Conservation (phyloP, 2,113 vertebrate species). For the Mastomys coucha region DNA sequence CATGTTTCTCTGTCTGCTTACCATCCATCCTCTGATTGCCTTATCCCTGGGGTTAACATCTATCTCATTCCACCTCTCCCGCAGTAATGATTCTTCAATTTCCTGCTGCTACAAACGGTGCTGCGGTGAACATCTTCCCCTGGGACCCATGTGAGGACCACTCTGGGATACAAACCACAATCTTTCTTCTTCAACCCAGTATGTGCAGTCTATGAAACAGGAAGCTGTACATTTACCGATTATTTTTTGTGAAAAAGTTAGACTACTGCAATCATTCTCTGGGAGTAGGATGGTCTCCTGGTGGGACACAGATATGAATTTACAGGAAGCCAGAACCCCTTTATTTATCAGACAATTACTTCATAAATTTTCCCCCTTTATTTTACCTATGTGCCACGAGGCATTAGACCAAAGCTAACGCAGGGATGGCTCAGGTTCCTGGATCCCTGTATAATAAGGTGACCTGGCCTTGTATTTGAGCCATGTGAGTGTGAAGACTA, state of each 20-base stretch:
- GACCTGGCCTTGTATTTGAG: background rate
- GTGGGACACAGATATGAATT: background rate
- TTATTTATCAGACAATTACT: background rate
- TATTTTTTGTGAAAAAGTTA: slow-evolving; percentile 4
- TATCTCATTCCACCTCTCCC: slow-evolving; percentile 1
- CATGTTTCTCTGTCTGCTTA: slow-evolving; percentile 14
- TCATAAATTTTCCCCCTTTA: background rate
- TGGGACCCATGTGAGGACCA: slow-evolving; percentile 23
- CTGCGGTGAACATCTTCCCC: slow-evolving; percentile 24
- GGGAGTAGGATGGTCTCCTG: background rate
- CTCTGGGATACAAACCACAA: slow-evolving; percentile 21
- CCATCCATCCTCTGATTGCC: background rate
- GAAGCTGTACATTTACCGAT: slow-evolving; percentile 33
- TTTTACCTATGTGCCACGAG: background rate
- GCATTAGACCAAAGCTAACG: background rate
- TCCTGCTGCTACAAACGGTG: slow-evolving; percentile 59
- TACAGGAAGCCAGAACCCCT: background rate
- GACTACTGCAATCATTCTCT: background rate
- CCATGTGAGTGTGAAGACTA: background rate
- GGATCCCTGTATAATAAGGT: background rate
- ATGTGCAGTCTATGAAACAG: slow-evolving; percentile 41
- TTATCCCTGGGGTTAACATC: background rate
- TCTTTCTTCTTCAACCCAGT: slow-evolving; percentile 41
- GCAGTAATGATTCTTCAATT: slow-evolving; percentile 35
- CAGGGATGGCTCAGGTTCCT: background rate